A percentile compares a stretch with the other conserved stretches of the same genome.
Evolutionary conservation across 2,113 vertebrate genomes (phyloP).

Genomic region (Campylomormyrus tamandua): DNA sequence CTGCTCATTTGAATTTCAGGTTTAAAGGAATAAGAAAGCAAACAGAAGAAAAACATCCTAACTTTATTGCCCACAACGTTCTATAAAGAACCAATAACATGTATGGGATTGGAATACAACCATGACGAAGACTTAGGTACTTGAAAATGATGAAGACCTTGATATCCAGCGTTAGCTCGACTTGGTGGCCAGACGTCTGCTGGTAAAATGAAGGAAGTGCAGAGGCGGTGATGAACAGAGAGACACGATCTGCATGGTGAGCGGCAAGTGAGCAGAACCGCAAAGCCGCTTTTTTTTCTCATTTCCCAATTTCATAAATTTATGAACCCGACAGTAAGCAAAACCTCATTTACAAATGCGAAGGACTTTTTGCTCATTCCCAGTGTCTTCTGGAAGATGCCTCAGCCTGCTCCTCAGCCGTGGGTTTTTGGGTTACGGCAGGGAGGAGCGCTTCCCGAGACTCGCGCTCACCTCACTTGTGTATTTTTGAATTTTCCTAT

Average conservation of each 20-base stretch:
- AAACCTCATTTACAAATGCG: neutral
- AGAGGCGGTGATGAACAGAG: neutral
- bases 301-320: neutral
- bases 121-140: neutral
- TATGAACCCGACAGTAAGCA: neutral
- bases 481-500: neutral
- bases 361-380: neutral
- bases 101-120: neutral
- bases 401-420: neutral
- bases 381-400: neutral
- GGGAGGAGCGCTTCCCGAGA: neutral
- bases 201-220: neutral
- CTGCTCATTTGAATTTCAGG: neutral
- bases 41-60: neutral
- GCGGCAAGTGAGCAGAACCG: neutral
- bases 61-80: neutral
- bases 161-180: neutral
- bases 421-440: neutral
- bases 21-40: neutral
- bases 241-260: neutral
- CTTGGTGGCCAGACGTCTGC: neutral
- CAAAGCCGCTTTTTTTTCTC: neutral
- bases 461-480: neutral
- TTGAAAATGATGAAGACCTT: neutral
- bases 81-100: neutral